Evolutionary conservation across 2,888 invertebrate genomes (phyloP), one percentile per base, ranked within the genome.

Genomic region (Melipona bicolor): DNA sequence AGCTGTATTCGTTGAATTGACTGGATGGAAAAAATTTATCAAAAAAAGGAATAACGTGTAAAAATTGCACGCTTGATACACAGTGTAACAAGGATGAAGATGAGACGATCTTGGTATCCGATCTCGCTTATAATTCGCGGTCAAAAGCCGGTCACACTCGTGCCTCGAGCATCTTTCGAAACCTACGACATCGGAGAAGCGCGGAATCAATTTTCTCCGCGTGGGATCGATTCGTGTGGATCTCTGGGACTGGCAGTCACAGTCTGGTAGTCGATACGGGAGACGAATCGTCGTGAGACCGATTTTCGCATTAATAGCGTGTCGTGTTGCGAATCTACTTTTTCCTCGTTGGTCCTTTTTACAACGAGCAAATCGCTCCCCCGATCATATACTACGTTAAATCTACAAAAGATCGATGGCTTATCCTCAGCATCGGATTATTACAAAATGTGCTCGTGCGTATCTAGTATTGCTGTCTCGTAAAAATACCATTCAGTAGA

Each of bases 221-320:
- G 61, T 52, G 72, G 56, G 76, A 75, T 67, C 68, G 76, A 76
- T 61, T 59, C 67, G 67, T 70, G 76, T 70, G 76, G 56, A 77
- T 75, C 71, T 19, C 27, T 3, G n/a, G 17, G 5, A 19, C 17
- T 4, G 36, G 43, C 52, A 15, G 71, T 70, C 32, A 71, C 83
- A 83, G 70, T 79, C 49, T 64, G 50, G 32, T 70, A 36, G 36
- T 32, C 77, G 67, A 56, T n/a, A 49, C 24, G 64, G 24, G 77
- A 79, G 79, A 83, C 64, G 80, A 85, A 87, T 86, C 88, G 79
- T 81, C 86, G 86, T 79, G 86, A 83, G 86, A 81, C 50, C 74
- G 83, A 83, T 80, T 85, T 83, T 62, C 56, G 61, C 68, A 67
- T 76, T 73, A 83, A 81, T 85, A 79, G 79, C 59, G 74, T 80